A percentile compares a stretch with the other conserved stretches of the same genome.
phyloP scores from a whole-genome alignment of 64 coral and sea anemone species.

The Pachyseris speciosa region DNA sequence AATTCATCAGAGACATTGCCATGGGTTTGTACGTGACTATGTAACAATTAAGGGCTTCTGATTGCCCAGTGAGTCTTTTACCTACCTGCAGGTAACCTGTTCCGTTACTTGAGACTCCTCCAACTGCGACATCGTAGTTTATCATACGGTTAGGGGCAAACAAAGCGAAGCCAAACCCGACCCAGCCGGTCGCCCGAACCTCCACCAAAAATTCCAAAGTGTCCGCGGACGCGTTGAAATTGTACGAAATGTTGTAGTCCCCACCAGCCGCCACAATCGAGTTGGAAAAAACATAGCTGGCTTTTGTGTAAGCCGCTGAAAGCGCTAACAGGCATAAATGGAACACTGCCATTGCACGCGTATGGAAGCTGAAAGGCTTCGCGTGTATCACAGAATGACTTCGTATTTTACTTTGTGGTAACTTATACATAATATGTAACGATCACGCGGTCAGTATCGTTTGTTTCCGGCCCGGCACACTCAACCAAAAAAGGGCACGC shows the following conservation, averaged over 20 bases:
- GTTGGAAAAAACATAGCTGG: slow-evolving; percentile 7
- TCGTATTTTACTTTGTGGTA: background rate
- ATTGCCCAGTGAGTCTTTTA: background rate
- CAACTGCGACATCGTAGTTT: background rate
- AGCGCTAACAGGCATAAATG: slow-evolving; percentile 4
- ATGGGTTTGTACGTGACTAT: no score
- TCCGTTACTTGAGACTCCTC: background rate
- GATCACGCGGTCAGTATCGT: background rate
- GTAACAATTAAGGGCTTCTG: no score
- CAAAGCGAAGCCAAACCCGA: background rate
- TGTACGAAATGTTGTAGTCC: slow-evolving; percentile 2
- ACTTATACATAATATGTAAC: background rate
- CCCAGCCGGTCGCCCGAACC: background rate
- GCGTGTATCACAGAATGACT: background rate
- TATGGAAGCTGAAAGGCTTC: background rate
- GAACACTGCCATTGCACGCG: background rate
- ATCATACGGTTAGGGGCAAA: background rate
- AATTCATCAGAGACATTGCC: no score
- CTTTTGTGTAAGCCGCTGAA: background rate
- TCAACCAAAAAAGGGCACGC: no score
- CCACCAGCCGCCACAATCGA: background rate
- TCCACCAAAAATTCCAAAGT: background rate
- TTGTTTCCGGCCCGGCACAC: no score
- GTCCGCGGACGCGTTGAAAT: background rate
- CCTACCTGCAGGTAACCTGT: background rate